Evolutionary conservation across 2,113 vertebrate genomes (phyloP).

Genomic region (Oxygymnocypris stewartii): DNA sequence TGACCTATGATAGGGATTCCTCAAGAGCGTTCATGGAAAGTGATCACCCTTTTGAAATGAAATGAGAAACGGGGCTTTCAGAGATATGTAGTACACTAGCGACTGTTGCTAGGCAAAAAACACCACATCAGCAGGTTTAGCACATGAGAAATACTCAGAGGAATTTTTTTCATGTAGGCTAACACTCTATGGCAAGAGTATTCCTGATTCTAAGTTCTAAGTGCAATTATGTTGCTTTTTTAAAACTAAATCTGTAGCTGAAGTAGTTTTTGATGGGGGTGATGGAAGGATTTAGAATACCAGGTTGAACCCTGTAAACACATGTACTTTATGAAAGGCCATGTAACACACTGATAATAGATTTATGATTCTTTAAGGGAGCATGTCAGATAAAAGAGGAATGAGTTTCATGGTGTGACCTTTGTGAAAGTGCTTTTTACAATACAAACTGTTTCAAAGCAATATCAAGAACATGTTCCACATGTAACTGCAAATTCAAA

Average conservation of each 20-base stretch:
- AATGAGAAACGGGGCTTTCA: constrained; percentile 7
- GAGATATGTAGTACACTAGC: constrained; percentile 34
- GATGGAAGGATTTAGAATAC: background rate
- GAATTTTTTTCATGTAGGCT: background rate
- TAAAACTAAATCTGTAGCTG: background rate
- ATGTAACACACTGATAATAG: background rate
- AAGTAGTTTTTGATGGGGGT: background rate
- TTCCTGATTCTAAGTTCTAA: background rate
- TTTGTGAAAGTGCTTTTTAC: background rate
- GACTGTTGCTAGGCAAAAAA: constrained; percentile 57
- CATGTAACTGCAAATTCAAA: background rate
- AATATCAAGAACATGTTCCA: background rate
- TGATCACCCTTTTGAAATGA: constrained; percentile 34
- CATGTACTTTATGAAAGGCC: background rate
- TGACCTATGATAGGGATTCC: background rate
- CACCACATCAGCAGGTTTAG: constrained; percentile 47
- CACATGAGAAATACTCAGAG: background rate
- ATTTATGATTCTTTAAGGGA: background rate
- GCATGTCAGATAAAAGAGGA: background rate
- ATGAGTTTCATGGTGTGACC: background rate
- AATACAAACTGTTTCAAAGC: background rate
- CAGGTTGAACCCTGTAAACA: background rate
- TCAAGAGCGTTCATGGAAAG: background rate
- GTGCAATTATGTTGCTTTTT: too few relatives aligned
- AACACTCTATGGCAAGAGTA: background rate